phyloP scores from a whole-genome alignment of 2,113 vertebrate genomes.

The Paraplagusia blochii region DNA sequence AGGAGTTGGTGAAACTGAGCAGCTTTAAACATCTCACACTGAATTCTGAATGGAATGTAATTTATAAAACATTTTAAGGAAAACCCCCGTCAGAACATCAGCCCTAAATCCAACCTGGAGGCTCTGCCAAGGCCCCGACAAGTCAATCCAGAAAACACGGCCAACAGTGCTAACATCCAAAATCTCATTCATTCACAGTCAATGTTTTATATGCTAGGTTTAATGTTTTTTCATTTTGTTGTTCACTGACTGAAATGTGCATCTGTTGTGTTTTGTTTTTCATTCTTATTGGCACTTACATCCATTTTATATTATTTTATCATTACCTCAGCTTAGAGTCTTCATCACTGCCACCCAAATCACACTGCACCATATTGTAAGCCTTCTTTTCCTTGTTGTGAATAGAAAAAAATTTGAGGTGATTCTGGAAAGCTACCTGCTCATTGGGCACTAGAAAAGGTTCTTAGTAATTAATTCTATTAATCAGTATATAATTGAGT shows the following conservation, averaged over 20 bases:
- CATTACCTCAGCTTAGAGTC: no score
- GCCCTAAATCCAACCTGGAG: slow-evolving; percentile 18
- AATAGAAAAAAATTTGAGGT: no score
- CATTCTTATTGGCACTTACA: slow-evolving; percentile 7
- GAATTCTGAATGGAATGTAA: slow-evolving; percentile 42
- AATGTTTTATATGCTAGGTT: slow-evolving; percentile 36
- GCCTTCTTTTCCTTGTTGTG: no score
- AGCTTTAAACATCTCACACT: slow-evolving; percentile 31
- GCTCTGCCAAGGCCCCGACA: slow-evolving; percentile 26
- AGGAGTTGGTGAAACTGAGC: slow-evolving; percentile 3
- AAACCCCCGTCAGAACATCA: slow-evolving; percentile 38
- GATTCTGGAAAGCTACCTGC: no score
- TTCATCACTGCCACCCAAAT: no score
- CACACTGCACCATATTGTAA: no score
- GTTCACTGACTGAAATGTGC: slow-evolving; percentile 23
- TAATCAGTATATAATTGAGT: no score
- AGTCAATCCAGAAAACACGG: slow-evolving; percentile 38
- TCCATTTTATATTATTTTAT: no score
- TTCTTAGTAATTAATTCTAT: no score
- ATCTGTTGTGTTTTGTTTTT: slow-evolving; percentile 12
- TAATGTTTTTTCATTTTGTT: slow-evolving; percentile 58
- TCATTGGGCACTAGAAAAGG: no score
- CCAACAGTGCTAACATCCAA: slow-evolving; percentile 18
- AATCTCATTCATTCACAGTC: slow-evolving; percentile 56
- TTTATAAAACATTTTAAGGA: slow-evolving; percentile 43